Conservation (phyloP, 1,140 invertebrate genomes). For the Drosophila baimaii region DNA sequence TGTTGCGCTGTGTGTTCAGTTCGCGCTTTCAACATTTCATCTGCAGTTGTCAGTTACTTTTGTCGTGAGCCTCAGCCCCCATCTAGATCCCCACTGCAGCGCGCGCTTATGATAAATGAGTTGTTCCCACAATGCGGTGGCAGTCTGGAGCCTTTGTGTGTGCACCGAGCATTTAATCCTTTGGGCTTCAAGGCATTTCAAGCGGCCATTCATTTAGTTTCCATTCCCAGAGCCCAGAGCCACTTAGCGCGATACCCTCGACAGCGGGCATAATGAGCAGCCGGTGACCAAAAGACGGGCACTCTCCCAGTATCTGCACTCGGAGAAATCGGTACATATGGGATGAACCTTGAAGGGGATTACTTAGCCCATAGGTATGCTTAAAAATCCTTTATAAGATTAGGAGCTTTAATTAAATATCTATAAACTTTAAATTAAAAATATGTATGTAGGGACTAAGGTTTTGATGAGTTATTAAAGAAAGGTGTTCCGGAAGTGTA, state of each 20-base stretch:
- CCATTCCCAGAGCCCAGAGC: conserved; percentile 45
- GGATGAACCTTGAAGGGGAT: neutral
- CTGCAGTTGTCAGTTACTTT: conserved; percentile 80
- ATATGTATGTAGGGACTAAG: neutral
- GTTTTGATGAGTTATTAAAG: neutral
- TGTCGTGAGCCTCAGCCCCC: conserved; percentile 37
- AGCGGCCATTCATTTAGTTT: conserved; percentile 62
- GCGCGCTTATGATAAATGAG: conserved; percentile 76
- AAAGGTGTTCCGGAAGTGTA: neutral
- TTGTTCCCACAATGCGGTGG: conserved; percentile 74
- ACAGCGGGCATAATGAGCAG: conserved; percentile 56
- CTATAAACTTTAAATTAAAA: no score
- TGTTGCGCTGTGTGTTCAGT: conserved; percentile 77
- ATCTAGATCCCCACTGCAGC: conserved; percentile 26
- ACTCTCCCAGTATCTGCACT: conserved; percentile 2
- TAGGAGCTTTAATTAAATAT: no score
- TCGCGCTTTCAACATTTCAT: conserved; percentile 81
- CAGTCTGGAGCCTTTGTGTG: conserved; percentile 44
- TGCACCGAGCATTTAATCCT: conserved; percentile 64
- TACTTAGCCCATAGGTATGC: no score
- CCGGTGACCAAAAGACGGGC: neutral
- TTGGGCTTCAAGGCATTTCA: conserved; percentile 52
- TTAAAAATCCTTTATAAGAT: no score
- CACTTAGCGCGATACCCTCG: conserved; percentile 45
- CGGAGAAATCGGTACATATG: neutral